A percentile compares a stretch with the other conserved stretches of the same genome.
phyloP scores from a whole-genome alignment of 2,797 vertebrate genomes.

The Anas capensis region DNA sequence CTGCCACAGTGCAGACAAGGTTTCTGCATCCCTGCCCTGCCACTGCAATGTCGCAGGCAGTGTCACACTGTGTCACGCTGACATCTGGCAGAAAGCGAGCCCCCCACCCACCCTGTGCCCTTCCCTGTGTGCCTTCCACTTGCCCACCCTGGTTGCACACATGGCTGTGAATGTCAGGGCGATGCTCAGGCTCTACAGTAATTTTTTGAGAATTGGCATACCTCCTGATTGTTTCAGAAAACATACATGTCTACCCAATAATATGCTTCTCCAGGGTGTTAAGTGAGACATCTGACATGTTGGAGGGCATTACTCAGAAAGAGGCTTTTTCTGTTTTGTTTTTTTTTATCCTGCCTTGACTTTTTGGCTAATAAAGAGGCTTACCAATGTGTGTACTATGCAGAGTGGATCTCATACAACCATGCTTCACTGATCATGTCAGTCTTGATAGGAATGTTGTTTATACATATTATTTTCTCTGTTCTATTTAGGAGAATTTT shows the following conservation, averaged over 20 bases:
- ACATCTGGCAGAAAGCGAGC: constrained; percentile 49
- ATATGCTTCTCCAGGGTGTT: background rate
- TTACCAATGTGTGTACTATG: rapidly evolving
- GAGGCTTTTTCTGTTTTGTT: background rate
- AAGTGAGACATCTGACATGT: no score
- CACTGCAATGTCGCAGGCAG: background rate
- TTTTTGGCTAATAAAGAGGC: background rate
- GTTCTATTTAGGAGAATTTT: background rate
- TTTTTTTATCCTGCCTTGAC: background rate
- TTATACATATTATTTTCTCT: background rate
- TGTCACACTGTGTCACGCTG: constrained; percentile 20
- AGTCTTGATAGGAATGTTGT: background rate
- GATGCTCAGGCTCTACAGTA: no score
- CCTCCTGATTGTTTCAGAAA: no score
- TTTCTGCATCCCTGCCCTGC: background rate
- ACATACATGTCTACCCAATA: no score
- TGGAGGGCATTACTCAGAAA: background rate
- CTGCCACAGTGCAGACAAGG: background rate
- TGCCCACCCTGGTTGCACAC: background rate
- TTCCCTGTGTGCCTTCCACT: background rate
- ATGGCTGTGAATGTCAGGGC: no score
- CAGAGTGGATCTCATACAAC: background rate
- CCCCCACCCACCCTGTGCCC: background rate
- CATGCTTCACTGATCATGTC: rapidly evolving
- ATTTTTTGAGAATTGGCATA: no score